These are phyloP conservation scores for Heteromormyrus szaboi DNA, from an alignment of 2,797 vertebrate species.

Conservation along the genomic window DNA sequence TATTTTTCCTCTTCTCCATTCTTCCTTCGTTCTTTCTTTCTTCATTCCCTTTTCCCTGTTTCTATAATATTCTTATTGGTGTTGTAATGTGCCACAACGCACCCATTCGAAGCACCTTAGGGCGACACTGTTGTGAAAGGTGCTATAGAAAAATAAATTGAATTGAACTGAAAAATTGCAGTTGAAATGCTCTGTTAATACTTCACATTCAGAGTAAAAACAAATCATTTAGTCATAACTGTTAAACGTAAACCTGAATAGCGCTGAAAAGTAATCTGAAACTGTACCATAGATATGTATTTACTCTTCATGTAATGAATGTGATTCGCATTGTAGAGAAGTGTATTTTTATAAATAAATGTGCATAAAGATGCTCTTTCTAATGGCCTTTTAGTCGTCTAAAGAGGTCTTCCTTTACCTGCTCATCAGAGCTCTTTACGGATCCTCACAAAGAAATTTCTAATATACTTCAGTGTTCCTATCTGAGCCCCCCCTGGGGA, in stretches of 20 bases:
- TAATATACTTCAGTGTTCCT: not conserved
- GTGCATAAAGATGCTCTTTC: not conserved
- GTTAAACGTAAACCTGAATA: not conserved
- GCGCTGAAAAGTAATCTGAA: not conserved
- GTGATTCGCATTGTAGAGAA: not conserved
- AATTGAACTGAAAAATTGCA: not conserved
- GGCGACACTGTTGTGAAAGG: not conserved
- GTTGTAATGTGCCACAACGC: not conserved
- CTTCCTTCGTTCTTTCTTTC: not conserved
- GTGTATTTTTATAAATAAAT: not conserved
- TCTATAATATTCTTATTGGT: not conserved
- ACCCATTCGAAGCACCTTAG: not conserved
- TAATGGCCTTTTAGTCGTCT: not conserved
- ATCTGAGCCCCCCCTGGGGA: not conserved
- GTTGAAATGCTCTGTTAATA: not conserved
- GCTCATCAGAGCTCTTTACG: not conserved
- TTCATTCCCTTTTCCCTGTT: not conserved
- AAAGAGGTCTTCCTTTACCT: not conserved
- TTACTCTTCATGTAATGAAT: not conserved
- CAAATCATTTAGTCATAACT: not conserved
- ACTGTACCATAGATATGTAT: not conserved
- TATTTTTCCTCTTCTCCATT: not conserved
- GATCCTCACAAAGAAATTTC: not conserved
- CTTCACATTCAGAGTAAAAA: not conserved
- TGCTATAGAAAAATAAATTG: not conserved